Base-by-base conservation (phyloP, 2,113 vertebrate species). In the Potamarius usumacintae region DNA sequence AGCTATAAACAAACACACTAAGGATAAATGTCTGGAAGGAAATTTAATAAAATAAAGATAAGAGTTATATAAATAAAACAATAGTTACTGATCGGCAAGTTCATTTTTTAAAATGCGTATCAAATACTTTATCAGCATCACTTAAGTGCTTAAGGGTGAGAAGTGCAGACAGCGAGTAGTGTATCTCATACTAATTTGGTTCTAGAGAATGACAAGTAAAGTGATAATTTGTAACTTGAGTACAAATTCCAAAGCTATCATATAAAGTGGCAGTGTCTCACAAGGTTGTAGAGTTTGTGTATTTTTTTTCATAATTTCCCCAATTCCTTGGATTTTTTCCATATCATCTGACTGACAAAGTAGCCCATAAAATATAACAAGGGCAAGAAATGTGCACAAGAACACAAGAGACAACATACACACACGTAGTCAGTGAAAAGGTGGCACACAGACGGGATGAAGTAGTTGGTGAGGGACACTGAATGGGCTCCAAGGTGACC, bases 401-500 rank as follows among this genome's bases (percentile, higher is more conserved):
- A 50, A 55, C 50, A 71, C 63, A 48, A 25, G 22, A 63, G 5
- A 25, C 10, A 2, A 72, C 83, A 55, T 1, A 84, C 67, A 34
- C 69, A 71, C 88, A 89, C 42, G 57, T n/a, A 83, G 7, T 50
- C 1, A 1, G 69, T 71, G 76, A 84, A 84, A 57, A 74, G 69
- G 42, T 58, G 50, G 83, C 77, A 85, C 77, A 89, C 69, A 84
- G 65, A 87, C 42, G 30, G 67, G 86, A 85, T 52, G 67, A 14
- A 67, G 83, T 77, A 60, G 86, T 87, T 85, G 84, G 48, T 57
- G 65, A 65, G 85, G 86, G 65, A 82, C 62, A 86, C 86, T 83
- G 80, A 89, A 85, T 85, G 89, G 83, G 65, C 80, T 48, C 79
- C 83, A 72, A 85, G 80, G 89, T 89, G 89, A 87, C 89, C 89